Percentiles rank a stretch among this genome's conserved stretches.
These are phyloP conservation scores for Oconnorella tubifera DNA, from an alignment of 2,888 invertebrate species.

Conservation along the genomic window DNA sequence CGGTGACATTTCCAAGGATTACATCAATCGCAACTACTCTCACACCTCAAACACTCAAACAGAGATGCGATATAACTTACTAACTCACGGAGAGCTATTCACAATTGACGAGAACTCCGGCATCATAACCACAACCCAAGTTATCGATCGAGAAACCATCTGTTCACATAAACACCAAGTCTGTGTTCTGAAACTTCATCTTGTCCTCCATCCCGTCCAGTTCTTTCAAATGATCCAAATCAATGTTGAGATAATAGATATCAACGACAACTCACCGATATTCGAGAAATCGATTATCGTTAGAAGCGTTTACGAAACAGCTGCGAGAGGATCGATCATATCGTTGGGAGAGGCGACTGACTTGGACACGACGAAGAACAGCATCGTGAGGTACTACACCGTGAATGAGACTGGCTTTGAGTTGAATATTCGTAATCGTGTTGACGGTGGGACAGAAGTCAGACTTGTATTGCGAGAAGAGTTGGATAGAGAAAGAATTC, in stretches of 20 bases:
- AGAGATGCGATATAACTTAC: not conserved
- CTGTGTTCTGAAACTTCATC: constrained; percentile 1
- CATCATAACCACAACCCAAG: not conserved
- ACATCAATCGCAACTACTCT: not conserved
- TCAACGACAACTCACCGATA: not conserved
- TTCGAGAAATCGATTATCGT: not conserved
- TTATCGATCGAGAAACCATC: not conserved
- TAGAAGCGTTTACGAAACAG: not conserved
- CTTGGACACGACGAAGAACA: not conserved
- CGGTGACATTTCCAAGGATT: not conserved
- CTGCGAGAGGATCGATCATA: not conserved
- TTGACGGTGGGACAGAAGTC: constrained; percentile 4
- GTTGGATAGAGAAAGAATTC: not conserved
- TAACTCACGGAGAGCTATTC: not conserved
- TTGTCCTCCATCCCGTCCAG: not conserved
- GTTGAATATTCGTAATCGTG: not conserved
- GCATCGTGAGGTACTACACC: not conserved
- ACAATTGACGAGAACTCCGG: not conserved
- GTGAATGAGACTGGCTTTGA: not conserved
- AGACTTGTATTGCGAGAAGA: not conserved
- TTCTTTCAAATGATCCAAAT: constrained; percentile 1
- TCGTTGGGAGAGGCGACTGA: not conserved
- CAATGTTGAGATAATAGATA: not conserved
- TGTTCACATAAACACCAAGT: not conserved
- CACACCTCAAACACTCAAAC: not conserved